Conservation (phyloP, 2,113 vertebrate species). For the Macrotus californicus region DNA sequence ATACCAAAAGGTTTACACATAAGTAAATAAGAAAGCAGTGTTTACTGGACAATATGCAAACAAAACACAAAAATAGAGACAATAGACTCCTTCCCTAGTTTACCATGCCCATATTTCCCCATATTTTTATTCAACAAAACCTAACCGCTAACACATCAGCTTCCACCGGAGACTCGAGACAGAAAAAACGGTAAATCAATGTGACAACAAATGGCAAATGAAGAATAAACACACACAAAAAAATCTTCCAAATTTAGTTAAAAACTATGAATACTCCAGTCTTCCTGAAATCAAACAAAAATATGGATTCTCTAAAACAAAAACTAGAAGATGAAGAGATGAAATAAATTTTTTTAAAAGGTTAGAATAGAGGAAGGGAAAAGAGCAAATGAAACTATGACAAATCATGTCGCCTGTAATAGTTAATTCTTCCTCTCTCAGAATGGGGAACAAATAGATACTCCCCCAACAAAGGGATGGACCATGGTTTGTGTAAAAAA, state of each 20-base stretch:
- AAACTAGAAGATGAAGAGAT: background rate
- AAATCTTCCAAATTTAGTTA: background rate
- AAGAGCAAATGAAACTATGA: background rate
- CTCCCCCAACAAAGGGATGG: background rate
- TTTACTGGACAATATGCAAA: background rate
- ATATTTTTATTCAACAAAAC: background rate
- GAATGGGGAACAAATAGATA: background rate
- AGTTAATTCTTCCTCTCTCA: background rate
- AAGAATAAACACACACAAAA: background rate
- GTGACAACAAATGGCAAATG: background rate
- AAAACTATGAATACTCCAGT: background rate
- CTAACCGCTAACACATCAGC: background rate
- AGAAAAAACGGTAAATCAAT: background rate
- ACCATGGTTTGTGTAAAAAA: background rate
- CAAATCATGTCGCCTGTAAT: background rate
- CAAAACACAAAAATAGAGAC: background rate
- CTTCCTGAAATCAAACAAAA: background rate
- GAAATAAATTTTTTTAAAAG: background rate
- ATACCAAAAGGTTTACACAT: background rate
- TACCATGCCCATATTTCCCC: background rate
- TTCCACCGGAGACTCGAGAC: background rate
- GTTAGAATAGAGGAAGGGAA: background rate
- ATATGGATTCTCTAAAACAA: background rate
- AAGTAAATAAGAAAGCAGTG: background rate
- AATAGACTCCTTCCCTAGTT: background rate